Evolutionary conservation across 2,888 invertebrate species (phyloP).

Genomic region (Cynaeus angustus): DNA sequence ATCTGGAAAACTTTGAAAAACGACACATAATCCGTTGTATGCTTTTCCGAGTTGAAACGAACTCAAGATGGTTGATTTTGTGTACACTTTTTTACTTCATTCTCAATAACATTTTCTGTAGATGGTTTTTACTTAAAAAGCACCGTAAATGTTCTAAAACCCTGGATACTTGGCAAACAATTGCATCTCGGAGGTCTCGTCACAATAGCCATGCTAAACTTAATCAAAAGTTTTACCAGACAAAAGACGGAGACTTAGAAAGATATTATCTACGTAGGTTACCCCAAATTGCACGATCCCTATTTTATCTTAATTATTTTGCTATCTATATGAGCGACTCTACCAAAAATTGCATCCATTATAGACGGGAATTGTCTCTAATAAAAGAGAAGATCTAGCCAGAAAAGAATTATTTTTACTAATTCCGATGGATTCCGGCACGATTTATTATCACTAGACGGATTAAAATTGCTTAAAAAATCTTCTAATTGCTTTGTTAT

Average conservation of each 20-base stretch:
- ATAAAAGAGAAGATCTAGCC: neutral
- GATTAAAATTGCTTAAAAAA: slow-evolving; percentile 32
- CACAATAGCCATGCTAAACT: slow-evolving; percentile 57
- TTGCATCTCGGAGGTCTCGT: slow-evolving; percentile 52
- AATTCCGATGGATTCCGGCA: slow-evolving; percentile 5
- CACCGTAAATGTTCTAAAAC: slow-evolving; percentile 26
- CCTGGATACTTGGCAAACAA: slow-evolving; percentile 46
- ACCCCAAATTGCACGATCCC: slow-evolving; percentile 57
- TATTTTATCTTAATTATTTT: slow-evolving; percentile 61
- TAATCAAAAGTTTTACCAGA: slow-evolving; percentile 60
- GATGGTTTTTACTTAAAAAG: slow-evolving; percentile 46
- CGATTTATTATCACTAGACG: slow-evolving; percentile 23
- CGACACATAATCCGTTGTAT: neutral
- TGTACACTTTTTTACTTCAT: neutral
- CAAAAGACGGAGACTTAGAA: slow-evolving; percentile 55
- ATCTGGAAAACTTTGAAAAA: slow-evolving; percentile 28
- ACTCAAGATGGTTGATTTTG: slow-evolving; percentile 18
- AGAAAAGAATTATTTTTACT: slow-evolving; percentile 1
- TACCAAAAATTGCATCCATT: slow-evolving; percentile 44
- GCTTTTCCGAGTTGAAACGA: slow-evolving; percentile 11
- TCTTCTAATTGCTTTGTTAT: slow-evolving; percentile 32
- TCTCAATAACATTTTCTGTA: slow-evolving; percentile 27
- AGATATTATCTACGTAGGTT: slow-evolving; percentile 58
- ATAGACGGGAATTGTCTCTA: slow-evolving; percentile 19
- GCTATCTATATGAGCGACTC: slow-evolving; percentile 55